Evolutionary conservation across 2,797 vertebrate species (phyloP).

Genomic region (Gorsachius magnificus): DNA sequence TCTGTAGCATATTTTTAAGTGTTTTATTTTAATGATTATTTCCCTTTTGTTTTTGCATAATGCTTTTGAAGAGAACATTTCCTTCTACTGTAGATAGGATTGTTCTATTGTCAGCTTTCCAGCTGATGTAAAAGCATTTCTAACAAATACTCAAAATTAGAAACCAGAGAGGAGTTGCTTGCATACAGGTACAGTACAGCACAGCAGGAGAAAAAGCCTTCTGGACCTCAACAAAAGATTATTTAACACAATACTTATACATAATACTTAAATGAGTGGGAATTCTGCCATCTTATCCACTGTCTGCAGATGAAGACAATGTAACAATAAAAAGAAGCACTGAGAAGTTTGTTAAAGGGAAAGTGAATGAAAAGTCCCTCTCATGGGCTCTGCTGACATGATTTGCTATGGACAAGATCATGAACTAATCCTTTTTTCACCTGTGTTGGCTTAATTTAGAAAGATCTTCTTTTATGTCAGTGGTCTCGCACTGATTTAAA

Average conservation of each 20-base stretch:
- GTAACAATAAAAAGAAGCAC: neutral
- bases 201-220: neutral
- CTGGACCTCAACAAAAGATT: neutral
- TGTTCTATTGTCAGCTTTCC: conserved; percentile 27
- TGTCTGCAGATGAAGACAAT: conserved; percentile 15
- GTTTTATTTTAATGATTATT: conserved; percentile 15
- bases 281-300: conserved; percentile 25
- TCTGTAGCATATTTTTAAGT: neutral
- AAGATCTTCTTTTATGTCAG: neutral
- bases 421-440: neutral
- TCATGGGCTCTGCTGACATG: neutral
- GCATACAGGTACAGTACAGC: neutral
- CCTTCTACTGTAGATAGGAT: neutral
- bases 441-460: neutral
- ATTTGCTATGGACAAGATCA: neutral
- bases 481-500: neutral
- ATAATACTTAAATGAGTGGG: neutral
- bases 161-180: conserved; percentile 12
- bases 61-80: conserved; percentile 31
- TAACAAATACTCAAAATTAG: conserved; percentile 34
- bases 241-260: neutral
- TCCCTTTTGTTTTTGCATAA: conserved; percentile 12
- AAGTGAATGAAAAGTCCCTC: neutral
- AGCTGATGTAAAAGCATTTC: conserved; percentile 34
- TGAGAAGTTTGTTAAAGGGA: neutral